Conservation (phyloP, 2,113 vertebrate genomes). For the Cyanistes caeruleus region DNA sequence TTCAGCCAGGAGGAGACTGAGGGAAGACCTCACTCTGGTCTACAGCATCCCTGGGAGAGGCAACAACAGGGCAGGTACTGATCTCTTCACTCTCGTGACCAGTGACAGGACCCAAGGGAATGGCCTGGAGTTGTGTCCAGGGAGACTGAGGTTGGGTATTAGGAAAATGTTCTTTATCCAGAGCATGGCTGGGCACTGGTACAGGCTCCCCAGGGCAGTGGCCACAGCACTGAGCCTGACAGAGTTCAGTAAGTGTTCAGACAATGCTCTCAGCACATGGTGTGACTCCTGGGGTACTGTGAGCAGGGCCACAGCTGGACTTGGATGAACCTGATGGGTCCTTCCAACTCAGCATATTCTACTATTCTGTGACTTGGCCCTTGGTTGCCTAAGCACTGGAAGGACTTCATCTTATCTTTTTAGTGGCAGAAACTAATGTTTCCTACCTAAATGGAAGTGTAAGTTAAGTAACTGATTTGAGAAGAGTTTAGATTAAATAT, state of each 20-base stretch:
- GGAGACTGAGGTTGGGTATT: accelerated
- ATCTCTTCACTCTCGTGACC: not conserved
- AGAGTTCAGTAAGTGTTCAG: not conserved
- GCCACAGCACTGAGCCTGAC: not conserved
- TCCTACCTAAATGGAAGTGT: not conserved
- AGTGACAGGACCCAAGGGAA: not conserved
- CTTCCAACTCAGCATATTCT: not conserved
- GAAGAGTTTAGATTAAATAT: not conserved
- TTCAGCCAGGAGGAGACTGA: not conserved
- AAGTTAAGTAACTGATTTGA: not conserved
- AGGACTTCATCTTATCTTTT: not conserved
- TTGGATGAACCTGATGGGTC: not conserved
- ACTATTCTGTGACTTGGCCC: not conserved
- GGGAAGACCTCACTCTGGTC: no score
- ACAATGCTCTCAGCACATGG: no score
- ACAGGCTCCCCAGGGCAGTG: no score
- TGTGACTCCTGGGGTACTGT: no score
- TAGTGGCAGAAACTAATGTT: not conserved
- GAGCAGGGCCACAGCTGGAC: not conserved
- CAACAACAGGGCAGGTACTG: not conserved
- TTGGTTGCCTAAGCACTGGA: not conserved
- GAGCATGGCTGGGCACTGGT: not conserved
- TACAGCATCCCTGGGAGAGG: no score
- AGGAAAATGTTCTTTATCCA: not conserved
- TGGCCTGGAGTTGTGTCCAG: accelerated